Conservation (phyloP, 2,888 invertebrate genomes). For the Nesidiocoris tenuis region DNA sequence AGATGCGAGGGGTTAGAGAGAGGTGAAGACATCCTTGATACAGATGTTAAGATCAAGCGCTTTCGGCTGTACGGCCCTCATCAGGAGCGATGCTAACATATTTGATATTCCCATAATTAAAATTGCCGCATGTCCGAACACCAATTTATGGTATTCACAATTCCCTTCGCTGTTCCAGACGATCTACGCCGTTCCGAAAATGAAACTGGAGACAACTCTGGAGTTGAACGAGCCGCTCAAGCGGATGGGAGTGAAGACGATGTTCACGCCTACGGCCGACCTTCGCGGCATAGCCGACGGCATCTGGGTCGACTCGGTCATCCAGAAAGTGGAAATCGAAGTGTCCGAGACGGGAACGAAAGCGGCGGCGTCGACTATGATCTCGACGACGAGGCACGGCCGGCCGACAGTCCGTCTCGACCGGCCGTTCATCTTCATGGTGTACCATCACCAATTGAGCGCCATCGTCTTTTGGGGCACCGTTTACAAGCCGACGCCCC, state of each 20-base stretch:
- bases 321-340: slow-evolving; percentile 56
- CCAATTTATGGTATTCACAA: too few relatives aligned
- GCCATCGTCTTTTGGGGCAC: slow-evolving; percentile 71
- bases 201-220: slow-evolving; percentile 65
- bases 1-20: too few relatives aligned
- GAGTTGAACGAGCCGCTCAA: slow-evolving; percentile 61
- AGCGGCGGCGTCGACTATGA: slow-evolving; percentile 67
- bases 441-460: slow-evolving; percentile 66
- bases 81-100: too few relatives aligned
- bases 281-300: slow-evolving; percentile 58
- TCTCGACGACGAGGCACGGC: slow-evolving; percentile 62
- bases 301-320: slow-evolving; percentile 53
- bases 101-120: too few relatives aligned
- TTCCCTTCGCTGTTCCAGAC: slow-evolving; percentile 31
- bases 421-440: slow-evolving; percentile 73
- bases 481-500: slow-evolving; percentile 61
- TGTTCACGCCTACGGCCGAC: slow-evolving; percentile 68
- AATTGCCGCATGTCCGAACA: too few relatives aligned
- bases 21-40: too few relatives aligned
- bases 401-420: slow-evolving; percentile 60
- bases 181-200: slow-evolving; percentile 62
- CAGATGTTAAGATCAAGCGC: too few relatives aligned
- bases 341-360: slow-evolving; percentile 67
- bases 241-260: slow-evolving; percentile 61
- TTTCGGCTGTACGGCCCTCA: too few relatives aligned